These are phyloP conservation scores for Pheosia gnoma DNA, from an alignment of 2,888 invertebrate genomes.

Conservation along the genomic window DNA sequence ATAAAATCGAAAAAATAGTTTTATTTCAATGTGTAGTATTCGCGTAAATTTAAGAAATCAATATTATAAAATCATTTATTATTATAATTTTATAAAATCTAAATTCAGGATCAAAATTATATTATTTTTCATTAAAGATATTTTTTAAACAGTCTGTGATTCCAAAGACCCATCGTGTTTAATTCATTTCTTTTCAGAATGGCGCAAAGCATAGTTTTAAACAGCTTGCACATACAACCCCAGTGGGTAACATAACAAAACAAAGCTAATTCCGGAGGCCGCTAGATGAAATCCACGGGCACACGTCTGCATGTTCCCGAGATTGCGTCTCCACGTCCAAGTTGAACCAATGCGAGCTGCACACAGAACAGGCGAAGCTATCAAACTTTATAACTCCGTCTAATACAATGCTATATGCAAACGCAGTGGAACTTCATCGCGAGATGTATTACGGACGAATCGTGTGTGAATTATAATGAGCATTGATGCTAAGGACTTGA, in stretches of 20 bases:
- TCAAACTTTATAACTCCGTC: conserved; percentile 69
- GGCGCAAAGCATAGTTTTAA: background rate
- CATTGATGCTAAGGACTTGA: background rate
- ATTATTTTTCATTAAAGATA: no score
- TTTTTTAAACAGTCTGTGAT: no score
- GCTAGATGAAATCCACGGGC: conserved; percentile 40
- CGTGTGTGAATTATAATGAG: conserved; percentile 24
- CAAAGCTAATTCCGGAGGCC: conserved; percentile 45
- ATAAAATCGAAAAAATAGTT: no score
- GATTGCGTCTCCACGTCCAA: conserved; percentile 50
- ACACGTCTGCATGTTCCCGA: conserved; percentile 41
- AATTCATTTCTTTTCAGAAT: no score
- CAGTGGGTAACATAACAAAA: conserved; percentile 18
- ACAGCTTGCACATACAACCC: conserved; percentile 8
- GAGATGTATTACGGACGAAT: conserved; percentile 37
- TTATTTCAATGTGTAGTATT: no score
- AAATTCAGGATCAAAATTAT: no score
- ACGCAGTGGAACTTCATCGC: conserved; percentile 47
- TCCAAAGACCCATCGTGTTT: no score
- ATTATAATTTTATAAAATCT: no score
- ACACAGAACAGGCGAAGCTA: conserved; percentile 59
- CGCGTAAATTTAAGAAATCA: no score
- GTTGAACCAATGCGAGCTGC: conserved; percentile 38
- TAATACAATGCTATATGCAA: conserved; percentile 64
- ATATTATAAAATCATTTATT: no score